Base-by-base conservation (phyloP, 2,797 vertebrate genomes). In the Eulemur coronatus region DNA sequence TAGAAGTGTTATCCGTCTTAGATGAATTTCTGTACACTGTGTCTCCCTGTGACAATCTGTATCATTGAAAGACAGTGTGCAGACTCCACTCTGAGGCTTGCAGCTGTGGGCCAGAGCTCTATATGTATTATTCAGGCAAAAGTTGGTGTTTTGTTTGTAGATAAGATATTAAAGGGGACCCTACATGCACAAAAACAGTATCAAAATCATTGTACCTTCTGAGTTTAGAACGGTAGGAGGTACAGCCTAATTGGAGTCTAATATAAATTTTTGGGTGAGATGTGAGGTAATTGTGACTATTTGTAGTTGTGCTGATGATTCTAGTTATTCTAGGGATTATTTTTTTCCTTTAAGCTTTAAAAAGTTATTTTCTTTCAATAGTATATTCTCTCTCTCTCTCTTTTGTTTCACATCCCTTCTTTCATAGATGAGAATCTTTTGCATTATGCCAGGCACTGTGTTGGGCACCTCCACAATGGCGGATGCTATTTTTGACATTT, bases 221-320 rank as follows among this genome's bases (percentile, higher is more conserved):
- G 78, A 86, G 73, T 96, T 95, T 94, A 69, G 57, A 57, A 26
- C 61, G n/a, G 69, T 72, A 85, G 72, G 72, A 84, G 35, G 2
- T 87, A 26, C 18, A 85, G 63, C 30, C 43, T 70, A n/a, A 15
- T 50, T 96, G 72, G 59, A 96, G 30, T 46, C 72, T 75, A 76
- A 61, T 87, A 65, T 52, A 72, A 67, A 15, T 61, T 96, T 94
- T 81, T 18, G 89, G 57, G 24, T 79, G 73, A 59, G 18, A 65
- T 82, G 15, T 89, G 72, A 90, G 50, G 75, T 81, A 91, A 72
- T 93, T 95, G 24, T 89, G 11, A 65, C 65, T 59, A 6, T 75
- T 78, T 95, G 63, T 89, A 82, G 18, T 86, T 97, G 15, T 55
- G 52, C 50, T 75, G n/a, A 72, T 85, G 87, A 28, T 89, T 91